Base-by-base conservation (phyloP, 2,888 invertebrate species). In the Steinernema carpocapsae region DNA sequence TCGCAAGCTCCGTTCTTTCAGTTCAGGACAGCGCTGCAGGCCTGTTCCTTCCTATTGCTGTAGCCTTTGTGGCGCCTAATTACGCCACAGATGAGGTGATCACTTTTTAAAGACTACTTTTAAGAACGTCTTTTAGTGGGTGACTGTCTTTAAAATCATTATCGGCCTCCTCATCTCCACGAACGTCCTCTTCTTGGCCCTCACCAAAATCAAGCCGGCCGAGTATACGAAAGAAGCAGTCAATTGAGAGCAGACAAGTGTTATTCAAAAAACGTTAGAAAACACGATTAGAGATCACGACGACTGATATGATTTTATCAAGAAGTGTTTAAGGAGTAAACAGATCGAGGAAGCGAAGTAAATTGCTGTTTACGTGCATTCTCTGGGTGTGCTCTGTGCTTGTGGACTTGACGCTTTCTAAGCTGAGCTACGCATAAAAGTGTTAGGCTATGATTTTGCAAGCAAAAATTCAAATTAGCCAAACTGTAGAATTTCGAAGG, bases 181-280 rank as follows among this genome's bases (percentile, higher is more conserved):
- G 3, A 32, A 26, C 17, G 29, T 64, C 17, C 26, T 22, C 29
- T 64, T 64, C 32, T 26, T 64, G 29, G 32, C 17, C 17, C 19
- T 64, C 12, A 64, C 64, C 32, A 26, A 32, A 32, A 29, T 64
- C 29, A 26, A 64, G 64, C 64, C 64, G n/a, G 64, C 64, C 6
- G 37, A 64, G 19, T 64, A 29, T 26, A 64, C 64, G 3, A 64
- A 32, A 32, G 17, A 26, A 32, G 48, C 48, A 14, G 37, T 10
- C 37, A 37, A 37, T 37, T 37, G 10, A 37, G 10, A 37, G 37
- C 37, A 37, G 37, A 37, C 37, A 37, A 37, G 37, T 37, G 37
- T 37, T 37, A 37, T 37, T 37, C 37, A 37, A 37, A 37, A 37
- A 37, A 37, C 37, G 37, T 37, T 37, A 37, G 37, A 37, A 37